Evolutionary conservation across 2,888 invertebrate genomes (phyloP).

Genomic region (Herminia tarsipennalis): DNA sequence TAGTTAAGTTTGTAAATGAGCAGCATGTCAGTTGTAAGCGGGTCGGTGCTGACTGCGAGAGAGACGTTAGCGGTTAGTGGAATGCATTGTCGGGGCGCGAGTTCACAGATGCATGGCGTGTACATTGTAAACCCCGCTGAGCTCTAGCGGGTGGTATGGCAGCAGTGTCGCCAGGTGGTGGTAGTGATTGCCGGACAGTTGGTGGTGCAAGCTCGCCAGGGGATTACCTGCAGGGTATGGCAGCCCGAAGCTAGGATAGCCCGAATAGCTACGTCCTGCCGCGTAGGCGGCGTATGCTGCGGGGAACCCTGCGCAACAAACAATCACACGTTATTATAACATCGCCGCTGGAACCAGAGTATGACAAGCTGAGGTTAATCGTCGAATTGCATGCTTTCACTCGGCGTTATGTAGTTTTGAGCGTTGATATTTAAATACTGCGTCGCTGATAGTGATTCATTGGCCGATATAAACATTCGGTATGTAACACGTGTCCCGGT

Average conservation of each 20-base stretch:
- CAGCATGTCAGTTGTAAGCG: conserved; percentile 65
- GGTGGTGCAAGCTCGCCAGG: conserved; percentile 92
- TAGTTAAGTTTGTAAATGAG: conserved; percentile 66
- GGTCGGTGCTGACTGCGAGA: conserved; percentile 63
- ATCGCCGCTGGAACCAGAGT: conserved; percentile 26
- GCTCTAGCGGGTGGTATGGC: conserved; percentile 89
- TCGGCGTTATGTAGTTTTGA: conserved; percentile 45
- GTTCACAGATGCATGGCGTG: conserved; percentile 93
- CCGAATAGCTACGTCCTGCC: conserved; percentile 98
- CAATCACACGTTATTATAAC: conserved; percentile 54
- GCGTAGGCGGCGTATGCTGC: conserved; percentile 98
- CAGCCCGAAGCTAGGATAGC: conserved; percentile 99
- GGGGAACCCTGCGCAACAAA: conserved; percentile 93
- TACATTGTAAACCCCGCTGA: conserved; percentile 88
- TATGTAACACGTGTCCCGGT: conserved; percentile 65
- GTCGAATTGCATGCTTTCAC: conserved; percentile 66
- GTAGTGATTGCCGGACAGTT: conserved; percentile 87
- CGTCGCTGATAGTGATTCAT: conserved; percentile 52
- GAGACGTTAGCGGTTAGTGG: conserved; percentile 75
- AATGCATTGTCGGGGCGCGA: conserved; percentile 83
- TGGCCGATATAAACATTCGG: conserved; percentile 57
- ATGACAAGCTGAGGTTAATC: conserved; percentile 59
- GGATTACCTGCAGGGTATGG: conserved; percentile 98
- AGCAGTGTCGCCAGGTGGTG: conserved; percentile 87
- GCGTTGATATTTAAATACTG: conserved; percentile 46